Conservation (phyloP, 2,888 invertebrate species). For the Andrena minutula region DNA sequence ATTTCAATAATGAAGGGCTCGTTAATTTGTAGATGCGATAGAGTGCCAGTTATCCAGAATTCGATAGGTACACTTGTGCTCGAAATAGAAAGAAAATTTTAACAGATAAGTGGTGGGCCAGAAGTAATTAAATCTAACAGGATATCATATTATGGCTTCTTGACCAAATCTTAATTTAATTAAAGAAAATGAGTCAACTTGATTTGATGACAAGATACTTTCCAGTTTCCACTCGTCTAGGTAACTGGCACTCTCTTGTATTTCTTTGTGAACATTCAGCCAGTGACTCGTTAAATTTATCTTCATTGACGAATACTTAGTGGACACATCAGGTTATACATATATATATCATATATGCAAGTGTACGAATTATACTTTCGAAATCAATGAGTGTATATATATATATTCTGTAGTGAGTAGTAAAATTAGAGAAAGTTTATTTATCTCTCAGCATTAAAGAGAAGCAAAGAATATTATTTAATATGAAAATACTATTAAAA, state of each 20-base stretch:
- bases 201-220: not conserved
- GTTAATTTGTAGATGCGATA: not conserved
- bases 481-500: too few species aligned
- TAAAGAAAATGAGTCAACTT: not conserved
- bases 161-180: not conserved
- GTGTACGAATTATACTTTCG: not conserved
- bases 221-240: not conserved
- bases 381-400: not conserved
- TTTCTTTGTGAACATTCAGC: not conserved
- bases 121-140: too few species aligned
- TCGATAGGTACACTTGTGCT: not conserved
- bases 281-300: not conserved
- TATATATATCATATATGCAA: not conserved
- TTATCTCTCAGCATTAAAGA: not conserved
- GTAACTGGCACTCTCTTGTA: not conserved
- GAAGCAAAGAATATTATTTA: not conserved
- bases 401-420: not conserved
- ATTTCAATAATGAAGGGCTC: slow-evolving; percentile 2
- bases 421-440: slow-evolving; percentile 1
- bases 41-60: not conserved
- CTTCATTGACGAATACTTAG: not conserved
- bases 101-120: too few species aligned
- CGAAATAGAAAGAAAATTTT: not conserved
- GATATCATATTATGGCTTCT: too few species aligned
- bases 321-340: not conserved